Conservation (phyloP, 2,113 vertebrate species). For the Mustela nigripes region DNA sequence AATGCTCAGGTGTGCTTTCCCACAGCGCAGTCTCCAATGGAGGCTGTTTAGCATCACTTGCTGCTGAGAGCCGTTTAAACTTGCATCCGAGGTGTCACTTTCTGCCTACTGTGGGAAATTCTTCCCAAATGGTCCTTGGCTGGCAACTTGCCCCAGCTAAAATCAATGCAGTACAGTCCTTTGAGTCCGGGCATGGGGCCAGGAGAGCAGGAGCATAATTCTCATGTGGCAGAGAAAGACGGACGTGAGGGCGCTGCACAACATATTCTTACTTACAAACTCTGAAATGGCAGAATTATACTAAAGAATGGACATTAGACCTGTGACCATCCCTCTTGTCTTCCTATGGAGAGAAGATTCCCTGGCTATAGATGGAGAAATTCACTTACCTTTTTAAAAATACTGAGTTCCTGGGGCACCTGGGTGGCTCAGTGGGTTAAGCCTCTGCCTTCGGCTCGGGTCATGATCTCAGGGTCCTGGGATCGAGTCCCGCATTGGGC, state of each 20-base stretch:
- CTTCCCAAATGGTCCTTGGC: constrained; percentile 75
- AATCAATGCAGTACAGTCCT: constrained; percentile 62
- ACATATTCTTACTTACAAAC: constrained; percentile 3
- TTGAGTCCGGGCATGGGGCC: constrained; percentile 54
- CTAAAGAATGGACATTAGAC: not conserved
- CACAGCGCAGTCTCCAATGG: not conserved
- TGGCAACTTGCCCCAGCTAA: constrained; percentile 59
- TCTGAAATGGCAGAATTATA: constrained; percentile 18
- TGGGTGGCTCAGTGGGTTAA: too few relatives aligned
- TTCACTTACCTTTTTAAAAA: constrained; percentile 4
- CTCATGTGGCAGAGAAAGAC: constrained; percentile 8
- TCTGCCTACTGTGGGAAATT: constrained; percentile 70
- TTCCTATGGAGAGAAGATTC: not conserved
- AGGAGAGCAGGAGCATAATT: constrained; percentile 24
- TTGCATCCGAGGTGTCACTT: constrained; percentile 63
- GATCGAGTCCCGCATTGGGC: too few relatives aligned
- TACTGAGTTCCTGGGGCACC: not conserved
- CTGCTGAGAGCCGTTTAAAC: constrained; percentile 55
- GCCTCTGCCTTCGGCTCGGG: too few relatives aligned
- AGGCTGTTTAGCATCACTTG: constrained; percentile 53
- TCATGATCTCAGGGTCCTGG: too few relatives aligned
- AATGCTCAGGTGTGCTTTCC: constrained; percentile 59
- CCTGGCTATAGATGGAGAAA: not conserved
- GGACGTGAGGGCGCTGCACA: not conserved
- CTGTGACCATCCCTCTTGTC: not conserved